Evolutionary conservation across 1,140 invertebrate species (phyloP).

Genomic region (Ooceraea biroi): DNA sequence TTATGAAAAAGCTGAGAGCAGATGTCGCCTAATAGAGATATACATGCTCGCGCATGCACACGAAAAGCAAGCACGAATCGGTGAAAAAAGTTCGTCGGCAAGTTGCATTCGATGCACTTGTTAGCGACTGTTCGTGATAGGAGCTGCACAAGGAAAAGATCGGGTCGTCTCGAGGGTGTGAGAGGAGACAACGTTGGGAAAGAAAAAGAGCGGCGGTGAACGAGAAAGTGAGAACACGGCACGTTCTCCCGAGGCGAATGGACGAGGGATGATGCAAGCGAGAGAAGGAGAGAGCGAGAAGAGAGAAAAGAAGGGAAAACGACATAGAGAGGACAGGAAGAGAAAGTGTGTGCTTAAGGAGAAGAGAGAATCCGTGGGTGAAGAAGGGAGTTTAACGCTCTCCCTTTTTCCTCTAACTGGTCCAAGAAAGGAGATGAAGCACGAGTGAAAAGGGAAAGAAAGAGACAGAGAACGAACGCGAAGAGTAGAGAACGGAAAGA

Average conservation of each 20-base stretch:
- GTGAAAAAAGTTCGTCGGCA: conserved; percentile 72
- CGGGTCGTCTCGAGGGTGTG: conserved; percentile 49
- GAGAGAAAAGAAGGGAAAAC: background rate
- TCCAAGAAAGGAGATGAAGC: conserved; percentile 44
- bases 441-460: conserved; percentile 20
- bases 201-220: conserved; percentile 23
- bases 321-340: background rate
- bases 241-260: conserved; percentile 33
- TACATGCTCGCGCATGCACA: conserved; percentile 60
- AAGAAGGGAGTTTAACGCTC: conserved; percentile 30
- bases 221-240: conserved; percentile 45
- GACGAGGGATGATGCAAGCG: conserved; percentile 27
- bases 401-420: conserved; percentile 22
- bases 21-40: conserved; percentile 78
- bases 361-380: conserved; percentile 53
- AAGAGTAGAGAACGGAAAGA: conserved; percentile 72
- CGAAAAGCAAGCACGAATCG: conserved; percentile 22
- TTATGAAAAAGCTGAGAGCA: conserved; percentile 77
- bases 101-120: conserved; percentile 81
- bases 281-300: conserved; percentile 24
- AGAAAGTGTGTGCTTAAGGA: conserved; percentile 45
- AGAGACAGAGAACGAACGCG: conserved; percentile 61
- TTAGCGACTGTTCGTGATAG: conserved; percentile 80
- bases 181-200: conserved; percentile 22
- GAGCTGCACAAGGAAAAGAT: conserved; percentile 79